Percentiles rank a stretch among this genome's conserved stretches.
These are phyloP conservation scores for Gadopsis bispinosus DNA, from an alignment of 2,797 vertebrate species.

Conservation along the genomic window DNA sequence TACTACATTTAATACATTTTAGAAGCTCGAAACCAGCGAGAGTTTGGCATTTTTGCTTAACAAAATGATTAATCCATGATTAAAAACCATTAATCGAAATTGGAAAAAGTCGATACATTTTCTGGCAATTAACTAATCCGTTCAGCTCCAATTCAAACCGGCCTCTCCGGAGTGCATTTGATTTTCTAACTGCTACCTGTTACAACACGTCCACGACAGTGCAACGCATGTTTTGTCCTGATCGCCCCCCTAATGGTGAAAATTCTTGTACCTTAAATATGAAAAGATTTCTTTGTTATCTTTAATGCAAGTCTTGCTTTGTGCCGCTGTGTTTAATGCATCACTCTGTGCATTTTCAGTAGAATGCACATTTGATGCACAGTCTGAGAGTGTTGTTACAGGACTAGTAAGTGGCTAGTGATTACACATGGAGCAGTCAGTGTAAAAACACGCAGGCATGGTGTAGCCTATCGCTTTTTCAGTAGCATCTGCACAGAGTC, in stretches of 20 bases:
- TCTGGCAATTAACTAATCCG: not conserved
- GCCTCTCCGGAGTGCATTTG: not conserved
- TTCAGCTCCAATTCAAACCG: not conserved
- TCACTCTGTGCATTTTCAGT: not conserved
- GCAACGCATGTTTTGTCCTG: not conserved
- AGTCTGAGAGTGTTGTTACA: not conserved
- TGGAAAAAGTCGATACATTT: not conserved
- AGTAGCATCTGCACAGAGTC: slow-evolving; percentile 44
- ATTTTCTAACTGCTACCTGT: not conserved
- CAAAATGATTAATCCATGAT: too few species aligned
- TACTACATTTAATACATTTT: too few species aligned
- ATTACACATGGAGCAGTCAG: slow-evolving; percentile 15
- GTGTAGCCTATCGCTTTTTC: slow-evolving; percentile 10
- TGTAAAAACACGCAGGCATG: slow-evolving; percentile 29
- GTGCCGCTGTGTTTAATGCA: not conserved
- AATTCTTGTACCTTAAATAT: not conserved
- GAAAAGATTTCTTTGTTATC: not conserved
- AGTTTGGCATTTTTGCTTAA: not conserved
- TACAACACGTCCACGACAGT: not conserved
- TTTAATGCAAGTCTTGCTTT: slow-evolving; percentile 3
- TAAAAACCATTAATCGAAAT: not conserved
- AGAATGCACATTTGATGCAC: not conserved
- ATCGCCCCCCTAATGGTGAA: not conserved
- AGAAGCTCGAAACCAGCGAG: not conserved
- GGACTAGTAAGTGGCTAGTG: not conserved